Evolutionary conservation across 1,140 invertebrate species (phyloP).

Genomic region (Dinothrombium tinctorium): DNA sequence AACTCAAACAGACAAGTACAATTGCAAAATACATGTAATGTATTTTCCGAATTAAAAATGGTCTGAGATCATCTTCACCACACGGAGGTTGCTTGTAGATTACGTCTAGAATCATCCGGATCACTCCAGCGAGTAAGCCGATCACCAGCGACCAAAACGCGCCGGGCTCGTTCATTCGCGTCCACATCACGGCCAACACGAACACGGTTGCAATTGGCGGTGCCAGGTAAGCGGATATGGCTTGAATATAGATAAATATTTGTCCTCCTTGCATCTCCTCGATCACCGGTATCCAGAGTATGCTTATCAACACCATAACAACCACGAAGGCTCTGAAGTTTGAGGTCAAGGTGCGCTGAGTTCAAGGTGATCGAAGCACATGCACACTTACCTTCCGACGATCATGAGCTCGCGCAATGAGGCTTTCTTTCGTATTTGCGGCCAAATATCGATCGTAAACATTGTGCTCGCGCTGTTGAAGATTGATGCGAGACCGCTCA

Average conservation of each 20-base stretch:
- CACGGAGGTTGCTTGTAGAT: constrained; percentile 7
- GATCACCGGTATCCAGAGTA: constrained; percentile 28
- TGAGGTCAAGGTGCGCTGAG: too few relatives aligned
- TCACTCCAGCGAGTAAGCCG: constrained; percentile 7
- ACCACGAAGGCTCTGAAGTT: constrained; percentile 23
- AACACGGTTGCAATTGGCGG: constrained; percentile 28
- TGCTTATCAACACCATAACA: constrained; percentile 24
- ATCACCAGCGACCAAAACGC: constrained; percentile 24
- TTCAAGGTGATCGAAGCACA: too few relatives aligned
- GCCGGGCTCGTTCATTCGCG: constrained; percentile 26
- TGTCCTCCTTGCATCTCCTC: constrained; percentile 26
- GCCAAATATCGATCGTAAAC: constrained; percentile 31
- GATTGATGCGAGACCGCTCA: constrained; percentile 28
- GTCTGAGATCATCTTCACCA: constrained; percentile 11
- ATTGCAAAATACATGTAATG: constrained; percentile 18
- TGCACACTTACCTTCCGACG: constrained; percentile 24
- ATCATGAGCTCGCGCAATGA: constrained; percentile 24
- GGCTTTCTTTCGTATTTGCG: constrained; percentile 20
- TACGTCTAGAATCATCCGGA: constrained; percentile 3
- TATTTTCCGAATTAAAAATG: constrained; percentile 13
- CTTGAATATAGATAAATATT: constrained; percentile 29
- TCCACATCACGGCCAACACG: constrained; percentile 24
- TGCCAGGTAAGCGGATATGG: constrained; percentile 25
- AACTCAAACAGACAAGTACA: constrained; percentile 19
- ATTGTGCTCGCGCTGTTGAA: constrained; percentile 26